Conservation (phyloP, 2,888 invertebrate species). For the Drosophila prostipennis region DNA sequence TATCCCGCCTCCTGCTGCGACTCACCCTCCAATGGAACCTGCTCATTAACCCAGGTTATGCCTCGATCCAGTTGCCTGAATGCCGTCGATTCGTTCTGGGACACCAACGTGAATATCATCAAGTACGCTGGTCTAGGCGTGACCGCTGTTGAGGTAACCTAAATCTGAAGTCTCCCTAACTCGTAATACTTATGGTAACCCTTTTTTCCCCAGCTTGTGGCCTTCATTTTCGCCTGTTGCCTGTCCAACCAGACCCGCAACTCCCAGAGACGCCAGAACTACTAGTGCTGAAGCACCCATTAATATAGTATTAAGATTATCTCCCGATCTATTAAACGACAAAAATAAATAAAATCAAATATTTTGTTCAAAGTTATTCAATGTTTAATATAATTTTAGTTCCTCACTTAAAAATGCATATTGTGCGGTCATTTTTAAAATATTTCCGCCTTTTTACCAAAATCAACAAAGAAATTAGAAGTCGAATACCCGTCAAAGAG, state of each 20-base stretch:
- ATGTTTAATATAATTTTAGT: no score
- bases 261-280: conserved; percentile 89
- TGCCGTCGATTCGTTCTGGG: conserved; percentile 83
- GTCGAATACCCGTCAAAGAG: no score
- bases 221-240: conserved; percentile 93
- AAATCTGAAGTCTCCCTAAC: neutral
- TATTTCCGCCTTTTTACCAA: neutral
- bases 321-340: neutral
- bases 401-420: no score
- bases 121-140: conserved; percentile 89
- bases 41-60: conserved; percentile 53
- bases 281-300: conserved; percentile 80
- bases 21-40: conserved; percentile 58
- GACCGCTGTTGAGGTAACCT: conserved; percentile 88
- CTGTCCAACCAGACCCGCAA: conserved; percentile 94
- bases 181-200: no score
- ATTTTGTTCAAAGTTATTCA: neutral
- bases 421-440: no score
- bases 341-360: neutral
- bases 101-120: conserved; percentile 84
- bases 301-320: conserved; percentile 5
- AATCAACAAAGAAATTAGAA: neutral
- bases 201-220: conserved; percentile 86
- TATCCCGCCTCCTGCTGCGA: conserved; percentile 81
- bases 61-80: conserved; percentile 69